Conservation (phyloP, 2,888 invertebrate species). For the Drosophila picticornis region DNA sequence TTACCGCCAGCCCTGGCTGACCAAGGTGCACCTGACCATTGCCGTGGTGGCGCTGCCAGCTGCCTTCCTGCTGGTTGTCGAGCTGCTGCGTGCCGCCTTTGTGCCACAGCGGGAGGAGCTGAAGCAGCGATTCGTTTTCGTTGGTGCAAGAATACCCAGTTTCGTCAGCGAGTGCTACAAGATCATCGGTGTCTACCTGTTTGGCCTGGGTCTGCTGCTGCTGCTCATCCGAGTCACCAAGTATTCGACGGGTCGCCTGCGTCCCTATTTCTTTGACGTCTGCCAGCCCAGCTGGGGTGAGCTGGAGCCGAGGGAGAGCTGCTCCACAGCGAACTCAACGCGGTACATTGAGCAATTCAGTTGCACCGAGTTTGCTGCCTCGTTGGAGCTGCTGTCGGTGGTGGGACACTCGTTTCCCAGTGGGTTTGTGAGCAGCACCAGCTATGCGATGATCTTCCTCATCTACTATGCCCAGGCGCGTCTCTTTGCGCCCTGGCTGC, state of each 20-base stretch:
- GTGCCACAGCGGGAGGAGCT: conserved; percentile 50
- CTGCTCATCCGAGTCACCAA: conserved; percentile 59
- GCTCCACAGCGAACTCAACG: conserved; percentile 31
- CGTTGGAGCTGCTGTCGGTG: conserved; percentile 58
- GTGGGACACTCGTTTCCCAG: conserved; percentile 81
- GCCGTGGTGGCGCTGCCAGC: conserved; percentile 74
- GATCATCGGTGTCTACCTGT: conserved; percentile 75
- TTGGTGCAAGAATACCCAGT: conserved; percentile 75
- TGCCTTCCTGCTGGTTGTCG: conserved; percentile 70
- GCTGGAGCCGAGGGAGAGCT: conserved; percentile 18
- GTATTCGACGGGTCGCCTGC: conserved; percentile 67
- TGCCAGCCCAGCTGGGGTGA: conserved; percentile 74
- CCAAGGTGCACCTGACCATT: conserved; percentile 75
- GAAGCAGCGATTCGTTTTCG: conserved; percentile 72
- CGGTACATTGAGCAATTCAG: conserved; percentile 62
- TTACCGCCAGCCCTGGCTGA: conserved; percentile 83
- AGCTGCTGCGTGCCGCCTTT: conserved; percentile 77
- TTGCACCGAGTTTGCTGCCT: conserved; percentile 71
- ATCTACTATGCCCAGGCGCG: conserved; percentile 75
- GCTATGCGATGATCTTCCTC: conserved; percentile 79
- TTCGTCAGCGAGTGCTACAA: conserved; percentile 81
- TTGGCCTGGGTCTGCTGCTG: conserved; percentile 73
- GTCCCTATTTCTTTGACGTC: conserved; percentile 78
- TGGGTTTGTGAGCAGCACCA: conserved; percentile 57
- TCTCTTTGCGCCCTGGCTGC: conserved; percentile 63